These are phyloP conservation scores for Beris morrisii DNA, from an alignment of 2,888 invertebrate species.

Conservation along the genomic window DNA sequence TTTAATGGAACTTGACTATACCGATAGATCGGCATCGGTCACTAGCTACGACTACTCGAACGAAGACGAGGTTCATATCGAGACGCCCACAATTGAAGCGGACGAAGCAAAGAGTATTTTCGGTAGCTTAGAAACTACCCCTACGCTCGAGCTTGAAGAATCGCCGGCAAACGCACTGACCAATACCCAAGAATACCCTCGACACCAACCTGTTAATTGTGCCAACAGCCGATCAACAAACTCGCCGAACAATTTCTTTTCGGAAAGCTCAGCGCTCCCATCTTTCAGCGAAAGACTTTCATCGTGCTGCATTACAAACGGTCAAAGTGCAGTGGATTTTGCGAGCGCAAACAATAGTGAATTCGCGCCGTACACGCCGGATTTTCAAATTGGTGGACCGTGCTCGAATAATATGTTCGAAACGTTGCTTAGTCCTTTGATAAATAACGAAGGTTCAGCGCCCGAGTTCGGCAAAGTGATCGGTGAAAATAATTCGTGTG, in stretches of 20 bases:
- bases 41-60: conserved; percentile 57
- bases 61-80: conserved; percentile 49
- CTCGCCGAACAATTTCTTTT: conserved; percentile 1
- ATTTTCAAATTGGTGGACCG: conserved; percentile 36
- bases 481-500: neutral
- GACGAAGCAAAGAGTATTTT: conserved; percentile 34
- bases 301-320: conserved; percentile 2
- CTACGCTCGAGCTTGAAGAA: conserved; percentile 26
- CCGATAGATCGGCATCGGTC: conserved; percentile 42
- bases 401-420: conserved; percentile 38
- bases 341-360: neutral
- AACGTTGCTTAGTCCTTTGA: conserved; percentile 26
- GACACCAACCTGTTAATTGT: conserved; percentile 2
- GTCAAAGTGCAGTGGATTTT: conserved; percentile 21
- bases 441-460: conserved; percentile 12
- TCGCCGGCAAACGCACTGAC: neutral
- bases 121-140: conserved; percentile 17
- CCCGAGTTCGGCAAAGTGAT: neutral
- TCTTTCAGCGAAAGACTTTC: conserved; percentile 8
- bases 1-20: conserved; percentile 60
- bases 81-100: conserved; percentile 44
- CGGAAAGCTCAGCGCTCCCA: conserved; percentile 10
- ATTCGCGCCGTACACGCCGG: conserved; percentile 9
- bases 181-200: neutral
- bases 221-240: neutral